These are phyloP conservation scores for Balaenoptera acutorostrata DNA, from an alignment of 2,113 vertebrate species.

Conservation along the genomic window DNA sequence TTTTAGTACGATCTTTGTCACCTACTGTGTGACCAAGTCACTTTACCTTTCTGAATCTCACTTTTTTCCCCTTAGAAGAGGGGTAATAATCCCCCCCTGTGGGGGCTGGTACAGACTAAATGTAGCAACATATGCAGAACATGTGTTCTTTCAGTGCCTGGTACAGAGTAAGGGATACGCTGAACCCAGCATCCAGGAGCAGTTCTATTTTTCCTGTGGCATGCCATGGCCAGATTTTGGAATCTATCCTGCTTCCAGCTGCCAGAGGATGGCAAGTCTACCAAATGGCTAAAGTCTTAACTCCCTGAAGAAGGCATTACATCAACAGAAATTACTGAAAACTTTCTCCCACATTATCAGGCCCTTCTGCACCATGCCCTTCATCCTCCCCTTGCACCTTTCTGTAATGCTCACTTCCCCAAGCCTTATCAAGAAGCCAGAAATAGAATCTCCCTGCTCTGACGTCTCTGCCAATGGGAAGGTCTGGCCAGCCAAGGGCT, in stretches of 20 bases:
- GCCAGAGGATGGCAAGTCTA: neutral
- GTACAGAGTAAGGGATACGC: neutral
- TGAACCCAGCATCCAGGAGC: neutral
- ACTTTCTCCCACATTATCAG: neutral
- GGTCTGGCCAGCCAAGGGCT: neutral
- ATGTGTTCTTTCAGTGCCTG: neutral
- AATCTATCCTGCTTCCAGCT: neutral
- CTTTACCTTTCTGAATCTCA: neutral
- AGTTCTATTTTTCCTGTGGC: neutral
- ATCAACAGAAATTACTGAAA: neutral
- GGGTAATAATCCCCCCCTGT: neutral
- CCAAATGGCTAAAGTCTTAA: neutral
- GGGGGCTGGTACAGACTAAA: neutral
- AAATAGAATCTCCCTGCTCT: neutral
- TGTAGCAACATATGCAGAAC: rapidly evolving
- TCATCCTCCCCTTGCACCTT: neutral
- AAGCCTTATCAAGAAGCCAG: neutral
- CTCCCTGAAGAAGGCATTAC: neutral
- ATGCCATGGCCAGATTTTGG: neutral
- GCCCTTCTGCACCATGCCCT: neutral
- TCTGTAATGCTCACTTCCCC: neutral
- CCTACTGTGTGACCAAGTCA: neutral
- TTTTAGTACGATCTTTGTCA: neutral
- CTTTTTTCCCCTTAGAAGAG: neutral
- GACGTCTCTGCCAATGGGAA: neutral